Conservation (phyloP, 2,797 vertebrate genomes). For the Columba guinea region DNA sequence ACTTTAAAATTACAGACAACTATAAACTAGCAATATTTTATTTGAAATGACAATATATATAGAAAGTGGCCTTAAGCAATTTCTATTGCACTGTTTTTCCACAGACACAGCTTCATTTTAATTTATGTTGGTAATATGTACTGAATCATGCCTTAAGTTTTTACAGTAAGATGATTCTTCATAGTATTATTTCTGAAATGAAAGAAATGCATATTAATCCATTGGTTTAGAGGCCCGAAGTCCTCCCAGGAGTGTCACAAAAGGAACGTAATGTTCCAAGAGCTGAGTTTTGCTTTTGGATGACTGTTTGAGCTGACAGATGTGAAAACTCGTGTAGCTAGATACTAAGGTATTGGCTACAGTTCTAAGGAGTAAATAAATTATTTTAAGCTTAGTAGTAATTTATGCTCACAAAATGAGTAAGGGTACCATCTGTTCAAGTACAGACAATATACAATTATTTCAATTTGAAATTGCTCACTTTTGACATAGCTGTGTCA, state of each 20-base stretch:
- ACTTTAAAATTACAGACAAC: not conserved
- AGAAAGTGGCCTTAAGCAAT: not conserved
- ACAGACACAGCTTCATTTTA: not conserved
- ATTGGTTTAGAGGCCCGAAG: not conserved
- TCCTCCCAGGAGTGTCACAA: not conserved
- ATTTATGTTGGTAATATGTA: not conserved
- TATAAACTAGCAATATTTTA: not conserved
- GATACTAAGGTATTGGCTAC: not conserved
- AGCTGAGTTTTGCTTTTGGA: not conserved
- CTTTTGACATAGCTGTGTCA: not conserved
- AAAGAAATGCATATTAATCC: not conserved
- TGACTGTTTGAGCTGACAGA: not conserved
- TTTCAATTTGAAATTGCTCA: not conserved
- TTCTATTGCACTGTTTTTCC: not conserved
- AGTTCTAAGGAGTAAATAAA: constrained; percentile 19
- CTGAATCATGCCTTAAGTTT: not conserved
- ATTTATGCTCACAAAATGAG: constrained; percentile 17
- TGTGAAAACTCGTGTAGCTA: not conserved
- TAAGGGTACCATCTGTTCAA: constrained; percentile 36
- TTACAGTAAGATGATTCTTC: not conserved
- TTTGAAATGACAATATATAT: not conserved
- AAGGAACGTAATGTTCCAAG: not conserved
- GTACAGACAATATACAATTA: not conserved
- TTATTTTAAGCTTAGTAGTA: not conserved
- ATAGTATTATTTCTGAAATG: not conserved